Evolutionary conservation across 1,140 invertebrate species (phyloP).

Genomic region (Sycophaga agraensis): DNA sequence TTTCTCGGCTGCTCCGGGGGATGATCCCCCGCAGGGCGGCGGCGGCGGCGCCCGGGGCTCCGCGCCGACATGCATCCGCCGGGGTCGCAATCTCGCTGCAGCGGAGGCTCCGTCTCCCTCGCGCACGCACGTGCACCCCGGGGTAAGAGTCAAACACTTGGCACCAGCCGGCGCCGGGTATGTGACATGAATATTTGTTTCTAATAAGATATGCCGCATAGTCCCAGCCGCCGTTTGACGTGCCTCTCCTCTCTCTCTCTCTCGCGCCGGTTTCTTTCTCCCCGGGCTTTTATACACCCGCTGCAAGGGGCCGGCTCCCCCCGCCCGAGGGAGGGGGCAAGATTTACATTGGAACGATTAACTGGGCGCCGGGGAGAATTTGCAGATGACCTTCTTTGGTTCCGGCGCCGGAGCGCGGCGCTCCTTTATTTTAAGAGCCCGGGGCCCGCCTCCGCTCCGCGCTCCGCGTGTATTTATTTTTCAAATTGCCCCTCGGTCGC

Average conservation of each 20-base stretch:
- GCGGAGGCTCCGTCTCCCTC: background rate
- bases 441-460: background rate
- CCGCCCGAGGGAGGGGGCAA: background rate
- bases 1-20: no score
- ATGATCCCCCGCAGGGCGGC: no score
- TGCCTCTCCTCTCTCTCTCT: background rate
- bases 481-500: conserved; percentile 1
- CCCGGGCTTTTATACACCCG: background rate
- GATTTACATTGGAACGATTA: conserved; percentile 41
- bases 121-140: conserved; percentile 42
- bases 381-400: conserved; percentile 21
- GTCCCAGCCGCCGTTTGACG: conserved; percentile 47
- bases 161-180: conserved; percentile 56
- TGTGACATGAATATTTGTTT: conserved; percentile 61
- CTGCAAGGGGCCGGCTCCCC: background rate
- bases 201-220: conserved; percentile 56
- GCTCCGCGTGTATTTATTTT: conserved; percentile 25
- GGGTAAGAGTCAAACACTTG: conserved; percentile 58
- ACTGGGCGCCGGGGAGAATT: conserved; percentile 18
- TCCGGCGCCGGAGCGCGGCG: no score
- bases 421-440: conserved; percentile 2
- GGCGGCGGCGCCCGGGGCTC: conserved; percentile 50
- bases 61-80: conserved; percentile 24
- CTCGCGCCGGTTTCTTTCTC: conserved; percentile 6
- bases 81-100: conserved; percentile 10